Conservation (phyloP, 2,888 invertebrate species). For the Drosophila atripex region DNA sequence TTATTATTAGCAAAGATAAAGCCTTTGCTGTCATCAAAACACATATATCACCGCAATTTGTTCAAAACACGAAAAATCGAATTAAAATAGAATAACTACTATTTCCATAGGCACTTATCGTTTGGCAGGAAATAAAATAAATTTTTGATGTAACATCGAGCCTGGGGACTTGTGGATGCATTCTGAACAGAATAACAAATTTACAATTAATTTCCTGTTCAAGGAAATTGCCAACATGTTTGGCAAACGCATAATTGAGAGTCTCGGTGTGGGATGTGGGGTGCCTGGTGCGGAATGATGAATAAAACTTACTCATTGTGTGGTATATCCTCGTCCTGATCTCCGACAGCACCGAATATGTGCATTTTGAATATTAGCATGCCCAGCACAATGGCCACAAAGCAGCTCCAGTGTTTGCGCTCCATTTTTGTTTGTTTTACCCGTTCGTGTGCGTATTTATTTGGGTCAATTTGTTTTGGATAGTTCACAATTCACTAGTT, state of each 20-base stretch:
- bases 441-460: slow-evolving; percentile 27
- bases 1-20: too few species aligned
- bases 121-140: slow-evolving; percentile 8
- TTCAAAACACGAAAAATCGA: not conserved
- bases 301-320: slow-evolving; percentile 91
- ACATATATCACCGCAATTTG: too few species aligned
- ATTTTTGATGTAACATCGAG: slow-evolving; percentile 9
- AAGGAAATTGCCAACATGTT: slow-evolving; percentile 51
- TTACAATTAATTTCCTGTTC: slow-evolving; percentile 69
- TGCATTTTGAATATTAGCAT: slow-evolving; percentile 78
- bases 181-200: slow-evolving; percentile 50
- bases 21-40: too few species aligned
- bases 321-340: slow-evolving; percentile 95
- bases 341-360: slow-evolving; percentile 82
- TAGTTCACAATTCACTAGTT: slow-evolving; percentile 34
- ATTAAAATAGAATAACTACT: not conserved
- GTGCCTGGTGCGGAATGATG: slow-evolving; percentile 16
- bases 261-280: slow-evolving; percentile 21
- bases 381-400: slow-evolving; percentile 79
- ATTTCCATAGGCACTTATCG: not conserved
- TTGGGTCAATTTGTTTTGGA: slow-evolving; percentile 36
- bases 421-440: slow-evolving; percentile 67
- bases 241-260: slow-evolving; percentile 56
- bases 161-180: not conserved
- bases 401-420: slow-evolving; percentile 71